Base-by-base conservation (phyloP, 2,888 invertebrate species). In the Eristalinus sepulchralis region DNA sequence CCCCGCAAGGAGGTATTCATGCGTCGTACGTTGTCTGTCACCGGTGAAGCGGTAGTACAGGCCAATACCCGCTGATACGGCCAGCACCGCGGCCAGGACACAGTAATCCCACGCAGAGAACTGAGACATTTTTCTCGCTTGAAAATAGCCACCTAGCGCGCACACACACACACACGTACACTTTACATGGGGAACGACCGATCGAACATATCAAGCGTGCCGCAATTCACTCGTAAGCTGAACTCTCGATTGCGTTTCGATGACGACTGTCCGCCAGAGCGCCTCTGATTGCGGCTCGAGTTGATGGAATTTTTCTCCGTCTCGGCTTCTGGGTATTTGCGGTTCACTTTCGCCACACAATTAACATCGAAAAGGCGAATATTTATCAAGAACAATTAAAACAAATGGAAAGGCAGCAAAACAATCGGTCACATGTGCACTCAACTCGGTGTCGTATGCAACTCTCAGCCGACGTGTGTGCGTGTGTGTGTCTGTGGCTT, bases 1-100 rank as follows among this genome's bases (percentile, higher is more conserved):
- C 90, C 97, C 95, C 0, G 97, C 98, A 75, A 97, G 92, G 79
- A 98, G 94, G 90, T 97, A 98, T 92, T 97, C 97, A 95, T 96
- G 95, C 75, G 96, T 95, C 1, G 97, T 97, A 93, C 95, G 96
- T 91, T 98, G 97, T 91, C 95, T 95, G 9, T 97, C 97, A 31
- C 97, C 98, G 17, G 96, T 96, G 90, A 97, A 95, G 88, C 97
- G 94, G 91, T 97, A 97, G 90, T 97, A 98, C 57, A 98, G 90
- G 8, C 98, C 98, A 88, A 98, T 97, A 0, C 93, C 93, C 0
- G 96, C 94, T 0, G 97, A 98, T 22, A 95, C 94, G 6, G 95
- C 75, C 89, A 97, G 94, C 83, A 96, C 96, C 1, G 94, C 89
- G 1, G 93, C 94, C 92, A 97, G 95, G 31, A 97, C 96, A 9